Percentiles rank a stretch among this genome's conserved stretches.
These are phyloP conservation scores for Labeo catla DNA, from an alignment of 2,113 vertebrate species.

Conservation along the genomic window DNA sequence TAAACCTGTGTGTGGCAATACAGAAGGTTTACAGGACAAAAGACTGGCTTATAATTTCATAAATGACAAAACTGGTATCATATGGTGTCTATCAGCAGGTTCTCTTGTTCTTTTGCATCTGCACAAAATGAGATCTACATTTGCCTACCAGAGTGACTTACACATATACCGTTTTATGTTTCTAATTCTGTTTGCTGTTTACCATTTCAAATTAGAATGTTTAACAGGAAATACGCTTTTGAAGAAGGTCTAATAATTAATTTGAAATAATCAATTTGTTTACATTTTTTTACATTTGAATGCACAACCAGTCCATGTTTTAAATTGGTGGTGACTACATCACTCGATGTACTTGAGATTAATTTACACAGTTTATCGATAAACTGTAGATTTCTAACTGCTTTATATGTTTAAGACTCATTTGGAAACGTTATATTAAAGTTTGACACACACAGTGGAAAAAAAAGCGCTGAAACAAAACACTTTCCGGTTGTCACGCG, in stretches of 20 bases:
- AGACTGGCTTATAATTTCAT: neutral
- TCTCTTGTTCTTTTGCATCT: neutral
- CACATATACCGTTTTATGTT: neutral
- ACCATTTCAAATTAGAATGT: neutral
- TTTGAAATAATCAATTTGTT: neutral
- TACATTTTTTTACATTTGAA: no score
- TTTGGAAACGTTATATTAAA: neutral
- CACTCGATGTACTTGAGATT: neutral
- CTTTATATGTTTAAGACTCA: neutral
- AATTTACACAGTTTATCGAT: neutral
- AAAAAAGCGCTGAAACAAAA: neutral
- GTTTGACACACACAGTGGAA: neutral
- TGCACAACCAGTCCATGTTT: neutral
- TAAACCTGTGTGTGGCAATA: neutral
- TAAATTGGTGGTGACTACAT: neutral
- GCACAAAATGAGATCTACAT: neutral
- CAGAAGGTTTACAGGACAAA: neutral
- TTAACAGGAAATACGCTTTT: no score
- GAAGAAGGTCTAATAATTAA: neutral
- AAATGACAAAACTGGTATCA: neutral
- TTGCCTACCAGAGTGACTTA: neutral
- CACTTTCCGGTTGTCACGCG: neutral
- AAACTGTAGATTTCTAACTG: no score
- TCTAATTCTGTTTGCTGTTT: neutral
- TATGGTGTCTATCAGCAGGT: neutral